Evolutionary conservation across 1,140 invertebrate genomes (phyloP), one percentile per base, ranked within the genome.

Genomic region (Asobara japonica): DNA sequence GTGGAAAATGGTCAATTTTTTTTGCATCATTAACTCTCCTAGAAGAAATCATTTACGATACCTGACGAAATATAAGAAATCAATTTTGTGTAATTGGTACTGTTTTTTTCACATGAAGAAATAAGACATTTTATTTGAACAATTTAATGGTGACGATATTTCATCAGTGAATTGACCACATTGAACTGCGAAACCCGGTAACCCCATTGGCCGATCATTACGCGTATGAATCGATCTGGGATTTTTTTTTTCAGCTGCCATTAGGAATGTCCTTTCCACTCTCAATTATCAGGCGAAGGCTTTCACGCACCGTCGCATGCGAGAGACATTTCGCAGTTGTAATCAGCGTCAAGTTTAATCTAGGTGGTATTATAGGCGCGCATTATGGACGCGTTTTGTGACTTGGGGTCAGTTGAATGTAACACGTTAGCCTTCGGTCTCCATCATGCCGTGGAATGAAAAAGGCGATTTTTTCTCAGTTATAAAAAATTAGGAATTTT

Each of bases 261-360:
- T 11, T 36, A 69, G 74, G 72, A 80, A 79, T 76, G 75, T 79
- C 74, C 74, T 77, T 79, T 80, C 73, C 61, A 74, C 75, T 76
- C 68, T 79, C 69, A 77, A 74, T 79, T 83, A 81, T 80, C 80
- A 68, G 45, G 67, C 29, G 56, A 10, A 72, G 71, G 65, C 75
- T 79, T 82, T 81, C 68, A 80, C 72, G 76, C 69, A 61, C 71
- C 66, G 77, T 80, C 76, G 71, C 68, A 5, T 75, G 62, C 72
- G 45, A 74, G 73, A 79, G 61, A 41, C 16, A n/a, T 41, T 69
- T 67, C 10, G 27, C 33, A 62, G 8, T 45, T n/a, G 18, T 36
- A 61, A 2, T 13, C 18, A 22, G 20, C 20, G 10, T 67, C 20
- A 20, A 20, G 5, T 48, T 4, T 27, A 51, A 48, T 45, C 41